Evolutionary conservation across 1,140 invertebrate genomes (phyloP).

Genomic region (Lepidostoma basale): DNA sequence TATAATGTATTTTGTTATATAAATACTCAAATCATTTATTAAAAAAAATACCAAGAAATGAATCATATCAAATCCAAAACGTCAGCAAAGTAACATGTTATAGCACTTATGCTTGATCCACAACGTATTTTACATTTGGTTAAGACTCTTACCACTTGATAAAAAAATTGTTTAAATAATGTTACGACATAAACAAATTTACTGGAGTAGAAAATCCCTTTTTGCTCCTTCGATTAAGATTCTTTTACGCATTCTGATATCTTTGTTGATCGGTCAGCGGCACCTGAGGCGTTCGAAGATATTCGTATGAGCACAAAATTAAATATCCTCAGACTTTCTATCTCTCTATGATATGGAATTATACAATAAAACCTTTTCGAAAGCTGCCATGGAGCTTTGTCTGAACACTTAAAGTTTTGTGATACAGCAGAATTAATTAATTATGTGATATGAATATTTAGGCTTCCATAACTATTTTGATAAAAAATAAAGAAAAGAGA

Average conservation of each 20-base stretch:
- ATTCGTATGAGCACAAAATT: slow-evolving; percentile 11
- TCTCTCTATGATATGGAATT: slow-evolving; percentile 14
- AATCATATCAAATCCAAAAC: slow-evolving; percentile 33
- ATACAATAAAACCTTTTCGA: slow-evolving; percentile 1
- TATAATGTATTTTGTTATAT: slow-evolving; percentile 12
- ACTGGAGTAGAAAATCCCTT: too few species aligned
- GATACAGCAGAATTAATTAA: background rate
- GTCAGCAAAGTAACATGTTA: slow-evolving; percentile 37
- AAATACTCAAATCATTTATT: background rate
- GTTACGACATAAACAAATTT: too few species aligned
- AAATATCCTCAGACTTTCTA: slow-evolving; percentile 1
- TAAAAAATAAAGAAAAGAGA: background rate
- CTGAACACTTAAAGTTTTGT: slow-evolving; percentile 4
- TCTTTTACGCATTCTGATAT: too few species aligned
- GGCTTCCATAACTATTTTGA: background rate
- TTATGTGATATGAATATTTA: background rate
- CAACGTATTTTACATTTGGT: background rate
- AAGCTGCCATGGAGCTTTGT: background rate
- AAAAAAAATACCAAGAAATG: background rate
- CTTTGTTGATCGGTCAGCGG: background rate
- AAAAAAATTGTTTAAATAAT: background rate
- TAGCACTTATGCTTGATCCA: slow-evolving; percentile 19
- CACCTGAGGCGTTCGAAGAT: background rate
- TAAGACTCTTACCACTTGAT: background rate
- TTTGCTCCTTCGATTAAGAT: too few species aligned